phyloP scores from a whole-genome alignment of 2,888 invertebrate species.

The Leptinotarsa juncta region DNA sequence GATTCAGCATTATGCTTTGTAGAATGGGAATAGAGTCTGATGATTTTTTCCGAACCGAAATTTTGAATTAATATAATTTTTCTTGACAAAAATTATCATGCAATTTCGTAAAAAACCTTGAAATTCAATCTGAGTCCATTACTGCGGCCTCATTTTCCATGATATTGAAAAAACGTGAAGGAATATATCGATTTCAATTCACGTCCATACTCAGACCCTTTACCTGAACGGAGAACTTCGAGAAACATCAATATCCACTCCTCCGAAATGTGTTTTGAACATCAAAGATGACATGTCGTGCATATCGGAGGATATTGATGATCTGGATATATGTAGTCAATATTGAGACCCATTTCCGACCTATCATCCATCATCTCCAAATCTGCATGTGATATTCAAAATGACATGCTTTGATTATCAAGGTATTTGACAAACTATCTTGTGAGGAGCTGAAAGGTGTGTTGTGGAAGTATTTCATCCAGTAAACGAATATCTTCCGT shows the following conservation, averaged over 20 bases:
- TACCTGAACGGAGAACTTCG: slow-evolving; percentile 7
- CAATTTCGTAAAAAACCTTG: no score
- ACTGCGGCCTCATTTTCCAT: not conserved
- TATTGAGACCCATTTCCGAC: slow-evolving; percentile 25
- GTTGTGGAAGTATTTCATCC: not conserved
- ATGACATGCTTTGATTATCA: slow-evolving; percentile 37
- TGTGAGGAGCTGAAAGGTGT: slow-evolving; percentile 30
- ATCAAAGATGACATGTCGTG: slow-evolving; percentile 23
- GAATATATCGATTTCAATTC: not conserved
- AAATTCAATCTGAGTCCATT: no score
- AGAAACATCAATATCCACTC: slow-evolving; percentile 13
- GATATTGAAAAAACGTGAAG: not conserved
- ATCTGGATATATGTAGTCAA: slow-evolving; percentile 25
- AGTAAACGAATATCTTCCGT: not conserved
- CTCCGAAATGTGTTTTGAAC: slow-evolving; percentile 7
- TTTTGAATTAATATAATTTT: no score
- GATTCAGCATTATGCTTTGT: no score
- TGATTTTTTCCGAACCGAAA: no score
- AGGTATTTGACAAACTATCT: slow-evolving; percentile 32
- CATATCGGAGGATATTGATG: slow-evolving; percentile 33
- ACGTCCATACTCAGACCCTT: not conserved
- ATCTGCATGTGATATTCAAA: slow-evolving; percentile 34
- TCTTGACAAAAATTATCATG: no score
- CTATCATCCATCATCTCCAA: slow-evolving; percentile 36
- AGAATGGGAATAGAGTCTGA: no score